Base-by-base conservation (phyloP, 2,888 invertebrate genomes). In the Phengaris arion region DNA sequence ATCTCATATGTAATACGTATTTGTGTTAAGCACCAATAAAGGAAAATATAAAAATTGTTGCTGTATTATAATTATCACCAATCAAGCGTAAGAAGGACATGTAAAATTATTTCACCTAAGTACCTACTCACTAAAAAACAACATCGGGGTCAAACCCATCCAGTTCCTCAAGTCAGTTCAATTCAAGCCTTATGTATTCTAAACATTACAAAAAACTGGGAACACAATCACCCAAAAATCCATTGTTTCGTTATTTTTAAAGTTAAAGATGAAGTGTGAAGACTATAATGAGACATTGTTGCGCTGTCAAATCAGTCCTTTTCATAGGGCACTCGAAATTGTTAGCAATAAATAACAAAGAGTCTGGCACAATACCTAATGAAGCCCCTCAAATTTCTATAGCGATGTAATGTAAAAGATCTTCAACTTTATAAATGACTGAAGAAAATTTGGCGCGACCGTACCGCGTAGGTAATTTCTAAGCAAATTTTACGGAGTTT, bases 281-380 rank as follows among this genome's bases (percentile, higher is more conserved):
- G 1, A 22, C 70, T 54, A 46, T 68, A 51, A 52, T 68, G 68
- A 12, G 68, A n/a, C 74, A 74, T 64, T 68, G 68, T 51, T 52
- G 54, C 45, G 46, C 64, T 54, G 68, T 74, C 68, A 68, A 52
- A 68, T 68, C 52, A 45, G 54, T 52, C 68, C 22, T 35, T 68
- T 75, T 75, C 69, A 69, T 46, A 6, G 59, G 51, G 69, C 64
- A 54, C 74, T 70, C 74, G 59, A 79, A 82, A 83, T 83, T 82
- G 79, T 77, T 80, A 79, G 82, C 81, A 83, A 83, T 82, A 83
- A 82, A 79, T 81, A 81, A 85, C 84, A 85, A 86, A 85, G 82
- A 83, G 82, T 82, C 82, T 81, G 77, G 81, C 84, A 83, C 85
- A 85, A 86, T 83, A 82, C 82, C 83, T 87, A 88, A 87, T 88